A percentile compares a stretch with the other conserved stretches of the same genome.
Evolutionary conservation across 2,888 invertebrate species (phyloP).

Genomic region (Calameuta filiformis): DNA sequence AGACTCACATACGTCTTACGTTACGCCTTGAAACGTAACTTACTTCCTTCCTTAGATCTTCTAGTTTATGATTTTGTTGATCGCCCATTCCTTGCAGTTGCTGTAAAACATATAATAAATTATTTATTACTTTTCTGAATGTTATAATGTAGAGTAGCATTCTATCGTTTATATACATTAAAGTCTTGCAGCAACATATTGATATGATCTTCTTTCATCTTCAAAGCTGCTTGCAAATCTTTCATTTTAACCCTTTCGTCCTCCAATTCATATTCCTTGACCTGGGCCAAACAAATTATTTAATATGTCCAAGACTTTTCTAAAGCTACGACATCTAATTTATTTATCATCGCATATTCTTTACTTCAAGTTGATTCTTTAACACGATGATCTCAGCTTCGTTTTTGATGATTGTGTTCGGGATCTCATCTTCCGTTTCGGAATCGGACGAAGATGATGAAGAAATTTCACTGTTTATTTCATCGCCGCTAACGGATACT

Average conservation of each 20-base stretch:
- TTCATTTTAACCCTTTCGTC: constrained; percentile 40
- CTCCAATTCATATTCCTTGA: constrained; percentile 47
- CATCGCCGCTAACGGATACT: not conserved
- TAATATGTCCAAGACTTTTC: not conserved
- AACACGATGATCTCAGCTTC: constrained; percentile 54
- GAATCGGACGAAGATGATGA: not conserved
- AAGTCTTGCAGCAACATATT: constrained; percentile 21
- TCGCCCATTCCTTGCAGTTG: constrained; percentile 31
- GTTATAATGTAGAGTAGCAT: not conserved
- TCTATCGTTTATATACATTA: not conserved
- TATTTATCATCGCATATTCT: not conserved
- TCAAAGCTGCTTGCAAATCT: constrained; percentile 35
- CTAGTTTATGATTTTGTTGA: constrained; percentile 33
- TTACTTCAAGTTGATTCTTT: constrained; percentile 45
- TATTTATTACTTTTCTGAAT: not conserved
- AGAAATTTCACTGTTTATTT: not conserved
- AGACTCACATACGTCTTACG: not conserved
- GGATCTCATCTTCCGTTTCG: not conserved
- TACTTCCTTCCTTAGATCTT: constrained; percentile 40
- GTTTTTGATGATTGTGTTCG: constrained; percentile 44
- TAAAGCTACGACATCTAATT: not conserved
- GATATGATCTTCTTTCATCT: constrained; percentile 35
- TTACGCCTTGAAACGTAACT: not conserved
- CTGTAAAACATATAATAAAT: constrained; percentile 5
- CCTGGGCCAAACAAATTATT: constrained; percentile 30